Evolutionary conservation across 2,888 invertebrate genomes (phyloP).

Genomic region (Cataglyphis cursor): DNA sequence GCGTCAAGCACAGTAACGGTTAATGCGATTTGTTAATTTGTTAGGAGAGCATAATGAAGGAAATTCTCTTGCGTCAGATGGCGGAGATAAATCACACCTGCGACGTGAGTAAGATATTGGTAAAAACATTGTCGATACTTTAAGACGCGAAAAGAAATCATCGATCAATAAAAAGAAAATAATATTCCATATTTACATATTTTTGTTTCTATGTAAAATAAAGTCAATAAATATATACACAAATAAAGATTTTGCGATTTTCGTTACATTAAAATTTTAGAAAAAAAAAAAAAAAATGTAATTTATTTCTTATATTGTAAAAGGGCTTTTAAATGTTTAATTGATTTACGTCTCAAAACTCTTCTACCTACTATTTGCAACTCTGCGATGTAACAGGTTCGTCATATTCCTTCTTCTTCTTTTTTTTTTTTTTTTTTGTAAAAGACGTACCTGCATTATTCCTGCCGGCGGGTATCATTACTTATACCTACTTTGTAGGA

Average conservation of each 20-base stretch:
- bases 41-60: constrained; percentile 13
- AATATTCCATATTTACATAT: not conserved
- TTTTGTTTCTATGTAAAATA: not conserved
- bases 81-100: constrained; percentile 30
- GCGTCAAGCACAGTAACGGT: constrained; percentile 31
- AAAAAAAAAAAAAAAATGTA: not conserved
- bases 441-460: constrained; percentile 69
- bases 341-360: not conserved
- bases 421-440: constrained; percentile 2
- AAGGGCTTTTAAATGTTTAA: not conserved
- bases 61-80: constrained; percentile 16
- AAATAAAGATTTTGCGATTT: not conserved
- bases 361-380: not conserved
- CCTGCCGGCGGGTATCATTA: constrained; percentile 72
- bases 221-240: not conserved
- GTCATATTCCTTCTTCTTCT: constrained; percentile 14
- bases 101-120: not conserved
- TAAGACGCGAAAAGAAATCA: constrained; percentile 42
- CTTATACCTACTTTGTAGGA: constrained; percentile 77
- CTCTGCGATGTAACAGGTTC: constrained; percentile 32
- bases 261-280: not conserved
- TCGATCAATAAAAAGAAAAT: not conserved
- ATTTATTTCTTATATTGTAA: not conserved
- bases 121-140: constrained; percentile 30
- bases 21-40: constrained; percentile 55